Conservation (phyloP, 2,113 vertebrate genomes). For the Tonatia bakeri region DNA sequence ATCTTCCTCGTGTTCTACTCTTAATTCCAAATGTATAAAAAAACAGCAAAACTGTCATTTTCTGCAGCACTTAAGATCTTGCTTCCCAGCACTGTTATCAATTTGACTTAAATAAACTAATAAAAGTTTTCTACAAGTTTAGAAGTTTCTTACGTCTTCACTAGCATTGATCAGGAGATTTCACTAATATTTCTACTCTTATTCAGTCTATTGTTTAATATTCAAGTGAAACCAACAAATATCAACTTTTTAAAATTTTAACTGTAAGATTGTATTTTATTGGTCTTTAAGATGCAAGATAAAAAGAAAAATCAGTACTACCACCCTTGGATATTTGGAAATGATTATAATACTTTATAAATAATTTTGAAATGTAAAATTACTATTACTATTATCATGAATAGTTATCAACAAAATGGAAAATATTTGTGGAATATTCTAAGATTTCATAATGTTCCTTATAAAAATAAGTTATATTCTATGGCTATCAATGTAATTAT, state of each 20-base stretch:
- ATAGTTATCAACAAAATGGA: not conserved
- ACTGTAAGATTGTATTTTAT: not conserved
- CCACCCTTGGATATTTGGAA: not conserved
- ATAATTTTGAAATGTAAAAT: not conserved
- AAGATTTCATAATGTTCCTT: not conserved
- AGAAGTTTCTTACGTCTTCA: not conserved
- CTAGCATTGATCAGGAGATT: not conserved
- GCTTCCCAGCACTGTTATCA: not conserved
- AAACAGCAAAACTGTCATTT: not conserved
- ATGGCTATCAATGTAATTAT: not conserved
- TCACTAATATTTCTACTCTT: not conserved
- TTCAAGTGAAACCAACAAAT: not conserved
- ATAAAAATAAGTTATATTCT: not conserved
- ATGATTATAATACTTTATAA: not conserved
- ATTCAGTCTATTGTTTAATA: not conserved
- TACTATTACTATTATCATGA: not conserved
- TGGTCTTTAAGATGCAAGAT: not conserved
- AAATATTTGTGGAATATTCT: not conserved
- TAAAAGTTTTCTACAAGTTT: not conserved
- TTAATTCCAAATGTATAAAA: not conserved
- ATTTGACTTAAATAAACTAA: not conserved
- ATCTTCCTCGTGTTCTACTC: not conserved
- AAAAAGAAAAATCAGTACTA: not conserved
- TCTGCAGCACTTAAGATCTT: not conserved
- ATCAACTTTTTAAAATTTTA: not conserved